Evolutionary conservation across 2,113 vertebrate species (phyloP).

Genomic region (Athene noctua): DNA sequence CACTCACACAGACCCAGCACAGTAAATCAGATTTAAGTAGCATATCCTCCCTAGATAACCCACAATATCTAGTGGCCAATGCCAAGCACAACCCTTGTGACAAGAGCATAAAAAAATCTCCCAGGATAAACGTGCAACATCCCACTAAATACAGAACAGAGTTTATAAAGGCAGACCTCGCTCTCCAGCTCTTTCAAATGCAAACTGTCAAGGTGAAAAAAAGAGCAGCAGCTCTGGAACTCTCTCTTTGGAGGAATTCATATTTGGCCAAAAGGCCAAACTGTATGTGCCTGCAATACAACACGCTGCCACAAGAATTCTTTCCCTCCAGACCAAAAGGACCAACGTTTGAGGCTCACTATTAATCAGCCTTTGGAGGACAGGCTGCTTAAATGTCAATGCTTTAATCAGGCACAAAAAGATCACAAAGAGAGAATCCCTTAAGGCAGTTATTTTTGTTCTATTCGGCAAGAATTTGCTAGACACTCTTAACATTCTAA

Average conservation of each 20-base stretch:
- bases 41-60: neutral
- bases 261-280: neutral
- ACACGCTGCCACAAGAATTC: neutral
- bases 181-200: neutral
- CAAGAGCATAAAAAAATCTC: neutral
- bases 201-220: neutral
- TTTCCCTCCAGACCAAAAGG: neutral
- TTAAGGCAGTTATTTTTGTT: neutral
- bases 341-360: neutral
- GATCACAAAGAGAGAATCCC: neutral
- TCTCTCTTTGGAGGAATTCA: neutral
- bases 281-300: neutral
- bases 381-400: neutral
- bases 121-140: neutral
- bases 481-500: neutral
- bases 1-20: too few relatives aligned
- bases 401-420: neutral
- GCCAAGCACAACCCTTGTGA: neutral
- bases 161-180: neutral
- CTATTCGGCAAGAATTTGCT: neutral
- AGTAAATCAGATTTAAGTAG: neutral
- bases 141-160: neutral
- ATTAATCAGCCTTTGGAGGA: neutral
- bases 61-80: neutral
- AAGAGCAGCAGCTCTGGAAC: neutral